These are phyloP conservation scores for Notamacropus eugenii DNA, from an alignment of 2,797 vertebrate genomes.

Conservation along the genomic window DNA sequence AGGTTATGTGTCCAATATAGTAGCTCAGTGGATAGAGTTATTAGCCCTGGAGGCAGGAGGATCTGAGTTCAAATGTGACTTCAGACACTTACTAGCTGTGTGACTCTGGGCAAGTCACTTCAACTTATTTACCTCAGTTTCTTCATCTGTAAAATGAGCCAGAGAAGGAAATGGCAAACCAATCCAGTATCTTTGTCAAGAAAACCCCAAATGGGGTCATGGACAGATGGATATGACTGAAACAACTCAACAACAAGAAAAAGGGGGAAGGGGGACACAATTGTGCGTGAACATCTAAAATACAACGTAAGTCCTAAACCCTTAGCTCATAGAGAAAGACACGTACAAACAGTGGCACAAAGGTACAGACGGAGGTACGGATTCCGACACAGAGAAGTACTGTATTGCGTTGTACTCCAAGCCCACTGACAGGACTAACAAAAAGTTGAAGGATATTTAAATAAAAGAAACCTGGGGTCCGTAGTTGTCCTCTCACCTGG, in stretches of 20 bases:
- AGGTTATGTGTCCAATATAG: not conserved
- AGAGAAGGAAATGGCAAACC: not conserved
- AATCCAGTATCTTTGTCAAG: not conserved
- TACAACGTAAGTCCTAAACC: not conserved
- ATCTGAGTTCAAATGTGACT: not conserved
- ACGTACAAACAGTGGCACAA: not conserved
- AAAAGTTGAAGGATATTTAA: constrained; percentile 42
- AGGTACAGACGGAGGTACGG: not conserved
- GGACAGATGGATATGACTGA: not conserved
- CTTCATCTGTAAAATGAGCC: not conserved
- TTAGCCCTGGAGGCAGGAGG: not conserved
- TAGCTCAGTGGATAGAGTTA: not conserved
- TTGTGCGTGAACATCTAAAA: not conserved
- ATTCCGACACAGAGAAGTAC: not conserved
- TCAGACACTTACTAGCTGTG: not conserved
- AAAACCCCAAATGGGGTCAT: not conserved
- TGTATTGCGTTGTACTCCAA: constrained; percentile 1
- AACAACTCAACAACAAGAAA: not conserved
- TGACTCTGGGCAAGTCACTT: not conserved
- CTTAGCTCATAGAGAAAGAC: not conserved
- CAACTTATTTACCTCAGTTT: not conserved
- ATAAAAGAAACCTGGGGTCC: constrained; percentile 11
- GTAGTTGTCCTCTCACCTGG: not conserved
- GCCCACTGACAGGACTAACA: not conserved
- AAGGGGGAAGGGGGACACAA: not conserved